Conservation (phyloP, 2,797 vertebrate genomes). For the Coracias cyanogaster region DNA sequence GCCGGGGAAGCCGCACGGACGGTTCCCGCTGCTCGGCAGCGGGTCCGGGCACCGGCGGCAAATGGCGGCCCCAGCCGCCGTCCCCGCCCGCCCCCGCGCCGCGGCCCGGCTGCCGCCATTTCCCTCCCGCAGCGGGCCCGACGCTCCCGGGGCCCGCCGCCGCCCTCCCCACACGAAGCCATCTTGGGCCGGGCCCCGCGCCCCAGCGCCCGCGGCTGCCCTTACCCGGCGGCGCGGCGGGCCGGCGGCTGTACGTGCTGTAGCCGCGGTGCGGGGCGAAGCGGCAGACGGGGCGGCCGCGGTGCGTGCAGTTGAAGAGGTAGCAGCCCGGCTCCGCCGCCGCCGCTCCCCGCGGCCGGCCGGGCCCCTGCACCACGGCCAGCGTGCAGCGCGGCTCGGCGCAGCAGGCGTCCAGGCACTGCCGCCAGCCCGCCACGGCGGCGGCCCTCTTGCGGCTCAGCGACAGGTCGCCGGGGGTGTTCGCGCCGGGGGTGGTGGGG, state of each 20-base stretch:
- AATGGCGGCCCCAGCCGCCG: neutral
- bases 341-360: constrained; percentile 7
- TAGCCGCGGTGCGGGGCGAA: constrained; percentile 90
- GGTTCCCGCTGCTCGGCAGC: neutral
- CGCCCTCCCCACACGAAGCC: neutral
- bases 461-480: too few species aligned
- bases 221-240: constrained; percentile 14
- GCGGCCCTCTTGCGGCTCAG: too few species aligned
- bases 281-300: constrained; percentile 85
- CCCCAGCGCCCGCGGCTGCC: neutral
- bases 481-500: too few species aligned
- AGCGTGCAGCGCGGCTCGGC: constrained; percentile 88
- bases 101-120: neutral
- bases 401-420: constrained; percentile 93
- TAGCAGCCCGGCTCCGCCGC: constrained; percentile 82
- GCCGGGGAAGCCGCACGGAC: neutral
- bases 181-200: neutral
- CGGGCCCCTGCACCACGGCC: constrained; percentile 86
- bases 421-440: constrained; percentile 82
- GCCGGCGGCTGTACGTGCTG: constrained; percentile 84
- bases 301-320: constrained; percentile 91
- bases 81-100: neutral
- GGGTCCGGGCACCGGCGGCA: too few species aligned
- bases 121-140: neutral
- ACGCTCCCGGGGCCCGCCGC: neutral